phyloP scores from a whole-genome alignment of 2,113 vertebrate genomes.

The Sigmodon hispidus region DNA sequence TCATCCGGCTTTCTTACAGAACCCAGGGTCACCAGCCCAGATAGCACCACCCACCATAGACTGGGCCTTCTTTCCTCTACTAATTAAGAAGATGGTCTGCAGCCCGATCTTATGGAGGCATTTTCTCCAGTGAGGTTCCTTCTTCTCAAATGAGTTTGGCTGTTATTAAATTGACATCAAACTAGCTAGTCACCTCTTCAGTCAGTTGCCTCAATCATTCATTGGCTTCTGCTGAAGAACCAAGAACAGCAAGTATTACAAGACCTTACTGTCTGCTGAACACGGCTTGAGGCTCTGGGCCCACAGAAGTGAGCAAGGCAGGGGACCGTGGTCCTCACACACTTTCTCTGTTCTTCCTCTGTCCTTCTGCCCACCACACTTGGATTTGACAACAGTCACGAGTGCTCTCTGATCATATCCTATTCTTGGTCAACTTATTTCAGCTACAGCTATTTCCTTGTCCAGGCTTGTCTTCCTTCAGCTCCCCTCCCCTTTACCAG shows the following conservation, averaged over 20 bases:
- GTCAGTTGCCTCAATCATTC: background rate
- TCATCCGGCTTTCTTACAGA: background rate
- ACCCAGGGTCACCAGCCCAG: background rate
- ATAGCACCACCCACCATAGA: background rate
- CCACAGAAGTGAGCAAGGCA: background rate
- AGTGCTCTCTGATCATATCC: background rate
- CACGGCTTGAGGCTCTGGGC: background rate
- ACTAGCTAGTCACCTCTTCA: too few relatives aligned
- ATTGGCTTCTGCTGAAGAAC: background rate
- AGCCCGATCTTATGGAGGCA: background rate
- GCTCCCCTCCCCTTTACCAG: background rate
- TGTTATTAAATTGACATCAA: background rate
- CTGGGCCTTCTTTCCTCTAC: too few relatives aligned
- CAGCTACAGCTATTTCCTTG: background rate
- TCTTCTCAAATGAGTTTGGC: background rate
- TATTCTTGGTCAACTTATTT: background rate
- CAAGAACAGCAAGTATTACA: background rate
- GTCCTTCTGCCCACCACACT: background rate
- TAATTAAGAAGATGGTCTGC: background rate
- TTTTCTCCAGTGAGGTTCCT: background rate
- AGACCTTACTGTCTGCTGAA: background rate
- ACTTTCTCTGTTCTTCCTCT: background rate
- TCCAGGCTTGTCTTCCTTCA: background rate
- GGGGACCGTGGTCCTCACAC: background rate
- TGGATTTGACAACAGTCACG: background rate